phyloP scores from a whole-genome alignment of 2,888 invertebrate genomes.

The Encarsia formosa region DNA sequence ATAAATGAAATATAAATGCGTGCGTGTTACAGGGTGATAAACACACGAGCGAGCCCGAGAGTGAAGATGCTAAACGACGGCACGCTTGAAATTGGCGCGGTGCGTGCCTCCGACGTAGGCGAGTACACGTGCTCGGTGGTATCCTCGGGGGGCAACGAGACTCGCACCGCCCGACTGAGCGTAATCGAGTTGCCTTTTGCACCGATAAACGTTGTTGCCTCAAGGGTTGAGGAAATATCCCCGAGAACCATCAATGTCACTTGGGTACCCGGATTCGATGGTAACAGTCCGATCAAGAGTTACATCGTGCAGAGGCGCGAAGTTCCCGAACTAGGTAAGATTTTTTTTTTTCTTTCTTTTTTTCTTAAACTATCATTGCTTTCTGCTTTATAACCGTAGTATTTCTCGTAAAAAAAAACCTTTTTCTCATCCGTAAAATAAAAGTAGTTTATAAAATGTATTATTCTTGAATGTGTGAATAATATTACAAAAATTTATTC shows the following conservation, averaged over 20 bases:
- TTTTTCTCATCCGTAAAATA: too few relatives aligned
- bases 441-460: too few relatives aligned
- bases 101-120: constrained; percentile 89
- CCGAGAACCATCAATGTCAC: constrained; percentile 82
- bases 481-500: too few relatives aligned
- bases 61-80: constrained; percentile 76
- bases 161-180: constrained; percentile 74
- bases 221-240: constrained; percentile 61
- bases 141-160: constrained; percentile 90
- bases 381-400: background rate
- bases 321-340: constrained; percentile 79
- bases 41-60: constrained; percentile 64
- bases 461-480: too few relatives aligned
- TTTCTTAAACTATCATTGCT: background rate
- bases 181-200: constrained; percentile 95
- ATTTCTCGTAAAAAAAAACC: background rate
- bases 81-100: constrained; percentile 81
- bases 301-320: constrained; percentile 89
- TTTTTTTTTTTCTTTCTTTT: background rate
- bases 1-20: too few relatives aligned
- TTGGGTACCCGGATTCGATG: constrained; percentile 96
- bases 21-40: constrained; percentile 53
- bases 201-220: constrained; percentile 81
- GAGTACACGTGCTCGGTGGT: constrained; percentile 87
- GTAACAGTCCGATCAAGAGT: constrained; percentile 90